Evolutionary conservation across 2,113 vertebrate species (phyloP), one percentile per base, ranked within the genome.

Genomic region (Varanus komodoensis): DNA sequence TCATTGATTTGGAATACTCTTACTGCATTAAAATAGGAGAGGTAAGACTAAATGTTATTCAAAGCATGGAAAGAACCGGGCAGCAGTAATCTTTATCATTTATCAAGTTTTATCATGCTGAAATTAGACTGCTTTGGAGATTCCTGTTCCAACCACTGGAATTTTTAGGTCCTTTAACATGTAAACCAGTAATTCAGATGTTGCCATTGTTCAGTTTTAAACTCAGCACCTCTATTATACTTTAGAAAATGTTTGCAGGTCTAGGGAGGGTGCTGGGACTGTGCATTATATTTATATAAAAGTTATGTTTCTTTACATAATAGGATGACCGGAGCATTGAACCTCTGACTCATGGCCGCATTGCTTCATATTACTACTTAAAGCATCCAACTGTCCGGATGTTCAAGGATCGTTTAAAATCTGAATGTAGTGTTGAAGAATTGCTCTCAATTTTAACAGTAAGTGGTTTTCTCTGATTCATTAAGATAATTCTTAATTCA

Each of bases 361-460:
- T 99, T 83, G 96, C 98, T 50, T 99, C 99, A 90, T 99, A 99
- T 91, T 99, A 99, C 95, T 99, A 99, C 96, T 94, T 99, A 97
- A 99, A 97, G 93, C 98, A 99, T 95, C 98, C 98, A 93, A 99
- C 98, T 19, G 95, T 99, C 90, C 96, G 98, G 88, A 98, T 98
- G 97, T 99, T 99, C 94, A 99, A 98, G 94, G 98, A 99, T 15
- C 97, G 95, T 48, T 95, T 99, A 94, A 98, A 98, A 94, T 93
- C 98, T 7, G 99, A 99, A 95, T 98, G 98, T 89, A 95, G 89
- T 68, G 34, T 98, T 81, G 96, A 97, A 34, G 98, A 99, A 85
- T 92, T 99, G 91, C 98, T 99, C 87, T 97, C 97, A 88, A 89
- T 99, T 93, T 97, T 99, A n/a, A 98, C 98, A 44, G 99, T 99